phyloP scores from a whole-genome alignment of 2,888 invertebrate species.

The Eupithecia dodoneata region DNA sequence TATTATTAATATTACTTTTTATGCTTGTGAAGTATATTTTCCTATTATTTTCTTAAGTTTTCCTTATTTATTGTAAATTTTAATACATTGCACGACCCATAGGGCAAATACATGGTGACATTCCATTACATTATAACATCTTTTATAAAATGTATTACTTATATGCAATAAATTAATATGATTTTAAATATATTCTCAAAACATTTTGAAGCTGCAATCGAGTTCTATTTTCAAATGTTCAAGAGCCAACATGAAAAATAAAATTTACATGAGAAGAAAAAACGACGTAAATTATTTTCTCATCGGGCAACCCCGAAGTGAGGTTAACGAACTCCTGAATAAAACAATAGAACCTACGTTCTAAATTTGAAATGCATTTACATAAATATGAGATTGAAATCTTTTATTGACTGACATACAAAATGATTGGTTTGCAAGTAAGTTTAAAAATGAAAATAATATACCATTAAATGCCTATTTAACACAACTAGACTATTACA shows the following conservation, averaged over 20 bases:
- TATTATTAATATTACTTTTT: too few species aligned
- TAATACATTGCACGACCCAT: too few species aligned
- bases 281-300: constrained; percentile 54
- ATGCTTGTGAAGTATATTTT: too few species aligned
- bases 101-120: too few species aligned
- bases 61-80: too few species aligned
- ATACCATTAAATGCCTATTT: not conserved
- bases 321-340: constrained; percentile 50
- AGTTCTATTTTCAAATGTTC: not conserved
- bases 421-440: not conserved
- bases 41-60: too few species aligned
- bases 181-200: not conserved
- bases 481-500: not conserved
- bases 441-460: too few species aligned
- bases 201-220: not conserved
- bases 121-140: too few species aligned
- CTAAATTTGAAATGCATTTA: not conserved
- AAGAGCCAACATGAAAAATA: not conserved
- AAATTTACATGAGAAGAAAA: constrained; percentile 40
- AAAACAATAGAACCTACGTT: constrained; percentile 17
- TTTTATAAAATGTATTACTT: too few species aligned
- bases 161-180: not conserved
- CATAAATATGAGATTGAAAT: not conserved
- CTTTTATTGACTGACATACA: not conserved
- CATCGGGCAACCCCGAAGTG: constrained; percentile 48